Base-by-base conservation (phyloP, 2,113 vertebrate species). In the Craseonycteris thonglongyai region DNA sequence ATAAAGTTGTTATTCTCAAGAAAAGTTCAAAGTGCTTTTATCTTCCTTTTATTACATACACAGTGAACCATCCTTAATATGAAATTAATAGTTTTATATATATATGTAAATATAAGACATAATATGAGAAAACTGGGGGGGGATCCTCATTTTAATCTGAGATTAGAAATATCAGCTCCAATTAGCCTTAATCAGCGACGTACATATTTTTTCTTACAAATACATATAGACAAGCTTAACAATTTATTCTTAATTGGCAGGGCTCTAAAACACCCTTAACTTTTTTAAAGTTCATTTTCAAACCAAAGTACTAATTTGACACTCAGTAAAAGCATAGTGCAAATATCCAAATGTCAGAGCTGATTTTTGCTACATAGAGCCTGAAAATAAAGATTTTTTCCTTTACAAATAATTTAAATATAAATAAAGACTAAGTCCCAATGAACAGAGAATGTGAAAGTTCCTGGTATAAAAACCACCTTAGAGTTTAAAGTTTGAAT, bases 391-490 rank as follows among this genome's bases (percentile, higher is more conserved):
- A 97, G 66, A 83, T 51, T 0, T 0, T 1, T 85, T 59, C 96
- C 95, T 97, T 96, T 97, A 84, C 96, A 97, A 96, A 97, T 96
- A 98, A 97, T 90, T 96, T 94, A 90, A 96, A 96, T 97, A 97
- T 95, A 97, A 97, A 96, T 96, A 96, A 92, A 35, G 97, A 90
- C 97, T 98, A 95, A 93, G 69, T 97, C 93, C 92, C 92, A 97
- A 38, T 81, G 49, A 98, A 97, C 69, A 95, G 68, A 95, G 82
- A 97, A 94, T 97, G 95, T 96, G 78, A 72, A 96, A 96, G 90
- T 95, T 98, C 87, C 88, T 97, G 95, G 87, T 93, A 79, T 42
- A 88, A 95, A 94, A 92, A 93, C 63, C 24, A 54, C 94, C 58
- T 66, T 95, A 96, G 79, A 68, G 65, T 75, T 94, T 95, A 84